Evolutionary conservation across 2,888 invertebrate species (phyloP).

Genomic region (Clepsis dumicolana): DNA sequence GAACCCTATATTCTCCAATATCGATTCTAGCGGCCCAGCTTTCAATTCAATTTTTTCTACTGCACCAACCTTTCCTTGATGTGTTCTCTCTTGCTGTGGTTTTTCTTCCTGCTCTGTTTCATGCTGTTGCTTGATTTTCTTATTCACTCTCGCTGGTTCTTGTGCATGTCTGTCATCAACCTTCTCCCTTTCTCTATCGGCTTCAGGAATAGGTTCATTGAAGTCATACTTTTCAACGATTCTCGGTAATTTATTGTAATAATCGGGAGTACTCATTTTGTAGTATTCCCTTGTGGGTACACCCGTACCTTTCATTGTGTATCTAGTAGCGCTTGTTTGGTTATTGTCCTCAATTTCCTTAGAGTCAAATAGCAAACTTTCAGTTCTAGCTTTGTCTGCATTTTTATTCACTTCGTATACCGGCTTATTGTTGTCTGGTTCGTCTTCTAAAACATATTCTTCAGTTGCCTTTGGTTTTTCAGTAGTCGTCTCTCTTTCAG

Average conservation of each 20-base stretch:
- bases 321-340: background rate
- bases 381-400: constrained; percentile 57
- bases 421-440: background rate
- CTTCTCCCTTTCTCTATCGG: constrained; percentile 60
- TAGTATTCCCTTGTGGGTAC: constrained; percentile 44
- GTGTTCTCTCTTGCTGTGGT: background rate
- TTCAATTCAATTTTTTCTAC: too few relatives aligned
- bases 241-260: constrained; percentile 58
- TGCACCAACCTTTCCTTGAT: background rate
- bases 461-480: background rate
- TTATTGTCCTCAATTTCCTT: constrained; percentile 26
- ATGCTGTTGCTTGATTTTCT: constrained; percentile 53
- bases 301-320: constrained; percentile 19
- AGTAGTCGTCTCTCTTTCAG: background rate
- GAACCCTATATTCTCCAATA: constrained; percentile 4
- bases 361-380: constrained; percentile 52
- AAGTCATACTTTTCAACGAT: constrained; percentile 68
- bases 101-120: background rate
- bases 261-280: constrained; percentile 64
- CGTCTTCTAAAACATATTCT: background rate
- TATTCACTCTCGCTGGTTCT: constrained; percentile 60
- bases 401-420: constrained; percentile 13
- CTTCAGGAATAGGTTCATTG: constrained; percentile 70
- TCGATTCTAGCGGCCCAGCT: background rate
- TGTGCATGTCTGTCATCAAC: constrained; percentile 53